These are phyloP conservation scores for Styela plicata DNA, from an alignment of 23 tunicate genomes.

Conservation along the genomic window DNA sequence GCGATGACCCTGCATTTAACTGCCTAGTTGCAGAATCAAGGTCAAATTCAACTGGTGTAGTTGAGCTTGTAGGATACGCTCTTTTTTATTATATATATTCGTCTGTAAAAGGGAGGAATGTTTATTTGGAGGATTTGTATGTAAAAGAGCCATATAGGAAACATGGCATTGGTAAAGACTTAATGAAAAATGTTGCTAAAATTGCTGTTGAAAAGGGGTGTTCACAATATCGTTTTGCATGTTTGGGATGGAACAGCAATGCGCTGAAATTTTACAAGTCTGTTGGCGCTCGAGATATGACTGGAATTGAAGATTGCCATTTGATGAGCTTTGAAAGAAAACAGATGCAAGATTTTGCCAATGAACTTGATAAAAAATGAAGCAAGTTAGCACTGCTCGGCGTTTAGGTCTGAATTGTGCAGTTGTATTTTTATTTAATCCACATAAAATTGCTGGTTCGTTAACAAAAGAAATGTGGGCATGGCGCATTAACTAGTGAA, in stretches of 20 bases:
- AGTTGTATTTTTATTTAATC: too few species aligned
- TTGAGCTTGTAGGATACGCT: constrained; percentile 34
- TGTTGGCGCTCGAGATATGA: constrained; percentile 37
- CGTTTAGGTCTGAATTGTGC: too few species aligned
- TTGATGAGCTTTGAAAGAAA: constrained; percentile 36
- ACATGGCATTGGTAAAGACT: constrained; percentile 32
- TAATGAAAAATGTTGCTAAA: constrained; percentile 41
- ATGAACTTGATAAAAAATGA: not conserved
- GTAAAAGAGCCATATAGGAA: constrained; percentile 35
- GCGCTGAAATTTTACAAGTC: constrained; percentile 60
- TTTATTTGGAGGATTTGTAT: constrained; percentile 57
- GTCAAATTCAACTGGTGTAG: not conserved
- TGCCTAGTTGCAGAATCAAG: constrained; percentile 39
- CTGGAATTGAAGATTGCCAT: constrained; percentile 51
- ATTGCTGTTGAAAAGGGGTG: constrained; percentile 39
- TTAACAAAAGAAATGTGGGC: too few species aligned
- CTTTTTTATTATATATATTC: constrained; percentile 41
- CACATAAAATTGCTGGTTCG: too few species aligned
- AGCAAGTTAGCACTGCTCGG: too few species aligned
- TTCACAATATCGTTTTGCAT: constrained; percentile 32
- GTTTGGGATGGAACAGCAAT: constrained; percentile 30
- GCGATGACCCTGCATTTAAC: constrained; percentile 5
- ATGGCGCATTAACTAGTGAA: too few species aligned
- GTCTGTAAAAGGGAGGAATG: constrained; percentile 40
- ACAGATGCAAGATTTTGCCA: not conserved